These are phyloP conservation scores for Drosophila sordidula DNA, from an alignment of 2,888 invertebrate genomes.

Conservation along the genomic window DNA sequence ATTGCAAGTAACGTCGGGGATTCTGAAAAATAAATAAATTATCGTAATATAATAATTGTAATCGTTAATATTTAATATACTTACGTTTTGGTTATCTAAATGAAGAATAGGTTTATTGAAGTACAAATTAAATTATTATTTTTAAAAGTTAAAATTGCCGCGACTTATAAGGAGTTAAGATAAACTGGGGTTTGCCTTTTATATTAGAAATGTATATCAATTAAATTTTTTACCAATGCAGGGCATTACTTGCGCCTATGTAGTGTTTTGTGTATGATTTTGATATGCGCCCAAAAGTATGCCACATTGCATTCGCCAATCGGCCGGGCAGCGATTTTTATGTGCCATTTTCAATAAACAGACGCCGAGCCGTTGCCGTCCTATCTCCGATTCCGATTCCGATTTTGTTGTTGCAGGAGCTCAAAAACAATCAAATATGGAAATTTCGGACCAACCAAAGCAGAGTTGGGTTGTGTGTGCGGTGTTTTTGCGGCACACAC, in stretches of 20 bases:
- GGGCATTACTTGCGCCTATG: conserved; percentile 7
- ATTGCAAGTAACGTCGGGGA: too few relatives aligned
- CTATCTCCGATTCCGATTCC: conserved; percentile 12
- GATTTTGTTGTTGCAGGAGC: conserved; percentile 38
- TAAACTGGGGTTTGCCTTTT: too few relatives aligned
- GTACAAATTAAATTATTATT: too few relatives aligned
- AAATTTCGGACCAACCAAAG: conserved; percentile 60
- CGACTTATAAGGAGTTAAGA: too few relatives aligned
- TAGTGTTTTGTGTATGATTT: neutral
- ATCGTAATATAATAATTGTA: too few relatives aligned
- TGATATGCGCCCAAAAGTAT: conserved; percentile 25
- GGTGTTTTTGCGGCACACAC: conserved; percentile 20
- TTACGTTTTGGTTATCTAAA: neutral
- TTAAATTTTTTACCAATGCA: neutral
- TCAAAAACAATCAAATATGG: conserved; percentile 77
- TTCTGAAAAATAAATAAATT: too few relatives aligned
- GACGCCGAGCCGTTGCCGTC: conserved; percentile 35
- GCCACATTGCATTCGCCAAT: conserved; percentile 33
- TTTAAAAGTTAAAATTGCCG: too few relatives aligned
- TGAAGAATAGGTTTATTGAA: too few relatives aligned
- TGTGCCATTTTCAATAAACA: conserved; percentile 72
- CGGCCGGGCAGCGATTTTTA: conserved; percentile 54
- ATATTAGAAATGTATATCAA: neutral
- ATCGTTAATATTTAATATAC: neutral
- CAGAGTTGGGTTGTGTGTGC: conserved; percentile 21